Conservation (phyloP, 1,140 invertebrate genomes). For the Steinernema khuongi region DNA sequence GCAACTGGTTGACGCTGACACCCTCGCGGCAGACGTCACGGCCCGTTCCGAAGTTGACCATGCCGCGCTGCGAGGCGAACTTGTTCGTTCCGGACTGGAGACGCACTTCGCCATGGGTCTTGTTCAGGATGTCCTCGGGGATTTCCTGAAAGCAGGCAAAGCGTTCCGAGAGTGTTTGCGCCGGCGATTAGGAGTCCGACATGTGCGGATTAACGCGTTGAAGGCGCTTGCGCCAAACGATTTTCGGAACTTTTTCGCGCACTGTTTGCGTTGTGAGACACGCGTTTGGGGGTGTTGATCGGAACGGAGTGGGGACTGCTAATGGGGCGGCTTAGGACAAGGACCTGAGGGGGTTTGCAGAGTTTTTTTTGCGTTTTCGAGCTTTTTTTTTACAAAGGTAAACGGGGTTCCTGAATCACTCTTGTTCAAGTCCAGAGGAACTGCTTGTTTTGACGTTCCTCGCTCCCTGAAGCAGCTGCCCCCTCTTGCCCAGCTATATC, state of each 20-base stretch:
- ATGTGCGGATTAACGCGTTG: background rate
- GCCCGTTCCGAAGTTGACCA: constrained; percentile 54
- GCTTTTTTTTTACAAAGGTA: too few relatives aligned
- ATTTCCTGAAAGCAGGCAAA: constrained; percentile 44
- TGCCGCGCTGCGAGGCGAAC: constrained; percentile 38
- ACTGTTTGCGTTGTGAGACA: background rate
- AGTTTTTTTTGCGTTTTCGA: too few relatives aligned
- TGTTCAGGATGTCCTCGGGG: constrained; percentile 51
- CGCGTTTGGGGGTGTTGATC: too few relatives aligned
- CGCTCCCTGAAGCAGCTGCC: too few relatives aligned
- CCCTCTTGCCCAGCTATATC: too few relatives aligned
- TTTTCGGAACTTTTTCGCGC: too few relatives aligned
- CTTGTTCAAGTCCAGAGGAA: too few relatives aligned
- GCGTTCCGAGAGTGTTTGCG: background rate
- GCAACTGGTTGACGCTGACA: constrained; percentile 50
- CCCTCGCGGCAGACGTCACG: constrained; percentile 59
- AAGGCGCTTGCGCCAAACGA: background rate
- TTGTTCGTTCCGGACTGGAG: constrained; percentile 57
- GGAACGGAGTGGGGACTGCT: too few relatives aligned
- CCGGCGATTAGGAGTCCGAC: background rate
- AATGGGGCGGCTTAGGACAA: too few relatives aligned
- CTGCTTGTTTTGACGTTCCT: too few relatives aligned
- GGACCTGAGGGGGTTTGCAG: too few relatives aligned
- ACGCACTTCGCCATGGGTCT: constrained; percentile 56
- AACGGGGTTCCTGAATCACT: too few relatives aligned